Conservation (phyloP, 2,113 vertebrate species). For the Mustelus asterias region DNA sequence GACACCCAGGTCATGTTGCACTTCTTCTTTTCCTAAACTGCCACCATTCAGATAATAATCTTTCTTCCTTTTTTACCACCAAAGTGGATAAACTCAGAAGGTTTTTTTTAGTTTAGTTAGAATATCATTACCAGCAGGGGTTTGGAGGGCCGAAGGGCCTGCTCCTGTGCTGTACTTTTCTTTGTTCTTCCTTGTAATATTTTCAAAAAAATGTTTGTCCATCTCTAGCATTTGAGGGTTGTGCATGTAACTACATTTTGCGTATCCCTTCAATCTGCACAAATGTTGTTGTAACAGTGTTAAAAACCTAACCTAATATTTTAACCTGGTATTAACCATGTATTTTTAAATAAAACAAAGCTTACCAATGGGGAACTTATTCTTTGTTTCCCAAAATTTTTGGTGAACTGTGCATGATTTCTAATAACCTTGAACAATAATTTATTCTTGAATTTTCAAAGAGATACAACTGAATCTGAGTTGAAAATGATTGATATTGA, state of each 20-base stretch:
- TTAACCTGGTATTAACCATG: background rate
- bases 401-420: background rate
- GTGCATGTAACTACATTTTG: background rate
- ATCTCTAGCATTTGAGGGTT: background rate
- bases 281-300: background rate
- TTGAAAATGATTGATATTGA: background rate
- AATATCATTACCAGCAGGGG: no score
- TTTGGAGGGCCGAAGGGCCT: no score
- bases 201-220: background rate
- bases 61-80: no score
- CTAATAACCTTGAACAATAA: background rate
- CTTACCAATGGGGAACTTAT: background rate
- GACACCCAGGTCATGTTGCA: no score
- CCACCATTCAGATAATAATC: no score
- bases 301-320: background rate
- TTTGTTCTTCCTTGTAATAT: background rate
- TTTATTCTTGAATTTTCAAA: background rate
- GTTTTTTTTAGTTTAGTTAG: no score
- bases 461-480: background rate
- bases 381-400: background rate
- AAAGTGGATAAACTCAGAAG: no score
- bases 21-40: no score
- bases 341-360: background rate
- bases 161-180: no score
- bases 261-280: background rate